Base-by-base conservation (phyloP, 2,888 invertebrate genomes). In the Andrena fulva region DNA sequence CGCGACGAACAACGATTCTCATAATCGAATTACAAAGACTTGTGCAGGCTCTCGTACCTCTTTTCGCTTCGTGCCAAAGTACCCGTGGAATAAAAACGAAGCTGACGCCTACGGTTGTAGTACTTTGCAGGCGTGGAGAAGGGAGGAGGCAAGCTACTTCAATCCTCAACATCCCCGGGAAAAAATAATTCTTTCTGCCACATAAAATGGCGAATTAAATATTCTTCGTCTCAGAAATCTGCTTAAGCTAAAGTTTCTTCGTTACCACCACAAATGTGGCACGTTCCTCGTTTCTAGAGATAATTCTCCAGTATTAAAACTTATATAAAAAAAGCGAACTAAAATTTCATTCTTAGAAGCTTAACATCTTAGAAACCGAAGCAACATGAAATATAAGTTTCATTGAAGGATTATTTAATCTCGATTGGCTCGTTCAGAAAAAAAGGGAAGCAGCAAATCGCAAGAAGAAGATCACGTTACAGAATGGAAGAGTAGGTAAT, bases 11-110 rank as follows among this genome's bases (percentile, higher is more conserved):
- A 63, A 54, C 42, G 52, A 24, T 75, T 64, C 67, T 67, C 60
- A 50, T 69, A 75, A 75, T 79, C 75, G 76, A 70, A 76, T 79
- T 80, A 80, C 24, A 56, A 24, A 71, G 52, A 33, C 52, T 77
- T 63, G 31, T 68, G 24, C 29, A 29, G 59, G 24, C 52, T 50
- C 50, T 29, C 35, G 20, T 42, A 27, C 24, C 16, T 48, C 20
- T 66, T 73, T 62, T 62, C 52, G 29, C 73, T 74, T 24, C 67
- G 52, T 24, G 54, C 31, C 54, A 63, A 74, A 74, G 75, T 63
- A 54, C 54, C 52, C 24, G 56, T 5, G 24, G 42, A 68, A 68
- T 60, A 68, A 74, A 66, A 64, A 70, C 42, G 7, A 54, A n/a
- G 56, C 10, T 24, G 29, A 20, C n/a, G 62, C 48, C 31, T 60